Conservation (phyloP, 2,888 invertebrate species). For the Iselma pallidipennis region DNA sequence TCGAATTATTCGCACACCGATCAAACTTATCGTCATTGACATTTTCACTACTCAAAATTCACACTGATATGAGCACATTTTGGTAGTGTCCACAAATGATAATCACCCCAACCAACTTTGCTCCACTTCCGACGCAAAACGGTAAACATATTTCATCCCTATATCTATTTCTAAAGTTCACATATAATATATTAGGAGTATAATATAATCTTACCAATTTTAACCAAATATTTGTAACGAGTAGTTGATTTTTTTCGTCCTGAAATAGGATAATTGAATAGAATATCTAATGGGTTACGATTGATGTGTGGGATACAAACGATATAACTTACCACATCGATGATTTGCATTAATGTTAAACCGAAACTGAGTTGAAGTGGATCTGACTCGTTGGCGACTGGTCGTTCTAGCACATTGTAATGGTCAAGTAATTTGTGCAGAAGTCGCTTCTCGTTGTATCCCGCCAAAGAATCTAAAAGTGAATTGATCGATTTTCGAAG, state of each 20-base stretch:
- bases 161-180: neutral
- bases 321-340: constrained; percentile 83
- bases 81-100: constrained; percentile 18
- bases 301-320: neutral
- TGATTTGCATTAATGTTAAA: constrained; percentile 96
- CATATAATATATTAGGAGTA: constrained; percentile 1
- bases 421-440: constrained; percentile 88
- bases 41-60: constrained; percentile 24
- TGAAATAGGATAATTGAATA: constrained; percentile 58
- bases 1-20: constrained; percentile 26
- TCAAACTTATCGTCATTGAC: constrained; percentile 25
- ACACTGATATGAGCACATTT: constrained; percentile 17
- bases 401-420: constrained; percentile 94
- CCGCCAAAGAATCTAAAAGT: constrained; percentile 77
- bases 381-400: constrained; percentile 95
- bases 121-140: constrained; percentile 1
- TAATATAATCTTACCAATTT: constrained; percentile 81
- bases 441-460: constrained; percentile 89
- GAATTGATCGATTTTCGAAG: constrained; percentile 11
- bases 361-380: constrained; percentile 94
- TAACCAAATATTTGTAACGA: constrained; percentile 96
- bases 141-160: neutral
- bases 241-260: constrained; percentile 97
- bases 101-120: constrained; percentile 6
- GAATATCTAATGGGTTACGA: neutral